Percentiles rank a stretch among this genome's conserved stretches.
Evolutionary conservation across 2,888 invertebrate species (phyloP).

Genomic region (Piscicola geometra): DNA sequence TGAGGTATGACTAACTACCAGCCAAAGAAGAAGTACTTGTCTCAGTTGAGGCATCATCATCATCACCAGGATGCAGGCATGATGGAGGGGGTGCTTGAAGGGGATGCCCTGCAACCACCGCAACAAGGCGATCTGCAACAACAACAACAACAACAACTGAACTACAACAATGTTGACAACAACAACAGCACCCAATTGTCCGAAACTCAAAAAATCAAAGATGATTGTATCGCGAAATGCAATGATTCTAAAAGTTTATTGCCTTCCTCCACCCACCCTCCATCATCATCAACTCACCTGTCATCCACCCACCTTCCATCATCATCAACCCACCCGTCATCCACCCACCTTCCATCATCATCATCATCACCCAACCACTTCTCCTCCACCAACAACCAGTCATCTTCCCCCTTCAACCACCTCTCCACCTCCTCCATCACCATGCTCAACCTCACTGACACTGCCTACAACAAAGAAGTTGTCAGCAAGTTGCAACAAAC

Average conservation of each 20-base stretch:
- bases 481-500: not conserved
- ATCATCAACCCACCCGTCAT: not conserved
- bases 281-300: not conserved
- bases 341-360: not conserved
- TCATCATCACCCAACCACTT: not conserved
- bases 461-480: not conserved
- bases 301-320: no score
- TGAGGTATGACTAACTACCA: constrained; percentile 37
- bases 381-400: not conserved
- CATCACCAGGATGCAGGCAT: not conserved
- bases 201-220: not conserved
- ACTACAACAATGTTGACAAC: not conserved
- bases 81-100: not conserved
- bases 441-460: not conserved
- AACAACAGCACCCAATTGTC: constrained; percentile 7
- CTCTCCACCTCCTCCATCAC: not conserved
- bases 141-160: constrained; percentile 1
- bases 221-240: not conserved
- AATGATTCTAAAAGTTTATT: not conserved
- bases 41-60: constrained; percentile 33
- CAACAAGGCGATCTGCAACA: not conserved
- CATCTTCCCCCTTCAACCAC: not conserved
- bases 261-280: not conserved
- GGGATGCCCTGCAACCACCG: not conserved
- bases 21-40: constrained; percentile 39